phyloP scores from a whole-genome alignment of 2,797 vertebrate genomes.

The Percopsis omiscomaycus region DNA sequence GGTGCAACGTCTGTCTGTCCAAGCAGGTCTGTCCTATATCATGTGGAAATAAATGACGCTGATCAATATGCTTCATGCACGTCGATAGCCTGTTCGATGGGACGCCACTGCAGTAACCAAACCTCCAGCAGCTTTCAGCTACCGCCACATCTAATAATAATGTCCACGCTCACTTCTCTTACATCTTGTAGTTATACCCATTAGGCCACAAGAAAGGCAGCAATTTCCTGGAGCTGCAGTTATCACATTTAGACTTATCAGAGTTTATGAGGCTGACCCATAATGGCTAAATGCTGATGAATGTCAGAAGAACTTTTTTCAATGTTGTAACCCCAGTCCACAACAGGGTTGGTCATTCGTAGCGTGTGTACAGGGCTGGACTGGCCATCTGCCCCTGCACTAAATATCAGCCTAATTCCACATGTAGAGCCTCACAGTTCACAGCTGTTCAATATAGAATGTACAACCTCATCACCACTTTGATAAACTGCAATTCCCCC shows the following conservation, averaged over 20 bases:
- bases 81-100: slow-evolving; percentile 41
- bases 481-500: too few species aligned
- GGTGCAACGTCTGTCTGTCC: slow-evolving; percentile 18
- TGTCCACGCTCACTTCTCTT: too few species aligned
- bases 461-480: not conserved
- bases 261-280: not conserved
- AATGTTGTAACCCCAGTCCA: not conserved
- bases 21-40: slow-evolving; percentile 6
- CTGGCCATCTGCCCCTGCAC: slow-evolving; percentile 38
- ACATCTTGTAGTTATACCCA: too few species aligned
- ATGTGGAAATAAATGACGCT: slow-evolving; percentile 18
- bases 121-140: not conserved
- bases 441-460: slow-evolving; percentile 2
- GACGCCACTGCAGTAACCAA: slow-evolving; percentile 2
- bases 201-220: too few species aligned
- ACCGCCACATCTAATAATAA: not conserved
- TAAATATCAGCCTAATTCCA: slow-evolving; percentile 40
- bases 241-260: too few species aligned
- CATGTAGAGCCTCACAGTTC: slow-evolving; percentile 1
- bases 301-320: not conserved
- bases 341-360: slow-evolving; percentile 18
- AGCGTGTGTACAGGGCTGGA: slow-evolving; percentile 14
- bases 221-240: too few species aligned
- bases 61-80: slow-evolving; percentile 34
- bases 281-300: slow-evolving; percentile 1